A percentile compares a stretch with the other conserved stretches of the same genome.
phyloP scores from a whole-genome alignment of 2,113 vertebrate genomes.

The Urocolius indicus region DNA sequence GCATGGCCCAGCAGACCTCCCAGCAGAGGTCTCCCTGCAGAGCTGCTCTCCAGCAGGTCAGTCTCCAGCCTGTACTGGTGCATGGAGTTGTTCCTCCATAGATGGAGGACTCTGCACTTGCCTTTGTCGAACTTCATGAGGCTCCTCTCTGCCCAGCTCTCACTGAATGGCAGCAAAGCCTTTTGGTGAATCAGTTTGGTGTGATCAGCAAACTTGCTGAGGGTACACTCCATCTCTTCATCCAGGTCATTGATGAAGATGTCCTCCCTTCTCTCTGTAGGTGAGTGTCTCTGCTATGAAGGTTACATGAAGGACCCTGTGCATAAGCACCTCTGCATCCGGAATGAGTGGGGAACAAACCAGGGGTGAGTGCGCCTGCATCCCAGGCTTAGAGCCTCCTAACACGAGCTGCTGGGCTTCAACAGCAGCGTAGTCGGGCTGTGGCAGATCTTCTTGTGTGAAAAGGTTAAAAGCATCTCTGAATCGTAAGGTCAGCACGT shows the following conservation, averaged over 20 bases:
- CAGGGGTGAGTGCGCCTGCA: constrained; percentile 87
- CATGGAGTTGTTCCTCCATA: no score
- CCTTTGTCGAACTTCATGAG: no score
- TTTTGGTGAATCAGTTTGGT: no score
- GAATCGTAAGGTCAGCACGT: fast-evolving
- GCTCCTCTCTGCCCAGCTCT: no score
- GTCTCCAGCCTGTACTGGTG: no score
- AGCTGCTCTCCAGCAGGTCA: no score
- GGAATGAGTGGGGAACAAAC: constrained; percentile 97
- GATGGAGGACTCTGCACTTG: no score
- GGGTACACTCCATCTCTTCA: no score
- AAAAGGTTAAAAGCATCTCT: neutral
- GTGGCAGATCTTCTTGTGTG: neutral
- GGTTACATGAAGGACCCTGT: constrained; percentile 98
- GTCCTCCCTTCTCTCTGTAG: constrained; percentile 65
- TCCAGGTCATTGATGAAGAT: neutral
- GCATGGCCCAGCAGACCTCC: no score
- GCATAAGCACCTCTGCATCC: constrained; percentile 97
- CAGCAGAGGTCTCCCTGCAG: no score
- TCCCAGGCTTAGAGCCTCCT: neutral
- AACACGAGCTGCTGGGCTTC: neutral
- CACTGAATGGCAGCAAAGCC: no score
- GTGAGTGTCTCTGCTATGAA: constrained; percentile 94
- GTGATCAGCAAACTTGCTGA: no score
- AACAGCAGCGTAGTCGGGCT: neutral